phyloP scores from a whole-genome alignment of 2,888 invertebrate species.

The Kuschelorhynchus macadamiae region DNA sequence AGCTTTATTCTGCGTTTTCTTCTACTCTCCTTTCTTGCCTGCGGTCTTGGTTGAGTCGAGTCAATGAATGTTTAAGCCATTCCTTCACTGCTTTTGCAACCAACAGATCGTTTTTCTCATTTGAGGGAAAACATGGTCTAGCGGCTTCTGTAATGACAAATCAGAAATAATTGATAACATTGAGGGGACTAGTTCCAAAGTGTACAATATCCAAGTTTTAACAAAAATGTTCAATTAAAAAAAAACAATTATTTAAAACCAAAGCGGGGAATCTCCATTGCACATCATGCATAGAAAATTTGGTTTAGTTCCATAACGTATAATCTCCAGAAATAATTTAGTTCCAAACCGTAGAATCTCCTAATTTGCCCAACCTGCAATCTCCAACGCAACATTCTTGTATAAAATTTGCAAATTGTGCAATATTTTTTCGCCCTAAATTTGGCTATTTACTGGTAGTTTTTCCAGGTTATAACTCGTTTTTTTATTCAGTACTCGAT shows the following conservation, averaged over 20 bases:
- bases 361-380: neutral
- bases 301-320: neutral
- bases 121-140: constrained; percentile 3
- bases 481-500: neutral
- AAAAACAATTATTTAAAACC: neutral
- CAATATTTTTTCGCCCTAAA: neutral
- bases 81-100: constrained; percentile 15
- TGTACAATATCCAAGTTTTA: neutral
- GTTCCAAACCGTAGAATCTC: neutral
- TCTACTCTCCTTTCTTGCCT: too few species aligned
- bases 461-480: too few species aligned
- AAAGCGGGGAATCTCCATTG: neutral
- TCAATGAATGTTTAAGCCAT: constrained; percentile 16
- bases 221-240: neutral
- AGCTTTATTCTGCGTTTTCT: too few species aligned
- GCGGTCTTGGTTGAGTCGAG: constrained; percentile 12
- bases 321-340: neutral
- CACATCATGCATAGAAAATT: neutral
- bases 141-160: too few species aligned
- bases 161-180: too few species aligned
- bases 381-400: neutral
- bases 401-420: neutral
- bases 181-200: constrained; percentile 2
- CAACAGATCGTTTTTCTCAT: constrained; percentile 15
- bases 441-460: neutral